Conservation (phyloP, 2,888 invertebrate species). For the Agrilus biguttatus region DNA sequence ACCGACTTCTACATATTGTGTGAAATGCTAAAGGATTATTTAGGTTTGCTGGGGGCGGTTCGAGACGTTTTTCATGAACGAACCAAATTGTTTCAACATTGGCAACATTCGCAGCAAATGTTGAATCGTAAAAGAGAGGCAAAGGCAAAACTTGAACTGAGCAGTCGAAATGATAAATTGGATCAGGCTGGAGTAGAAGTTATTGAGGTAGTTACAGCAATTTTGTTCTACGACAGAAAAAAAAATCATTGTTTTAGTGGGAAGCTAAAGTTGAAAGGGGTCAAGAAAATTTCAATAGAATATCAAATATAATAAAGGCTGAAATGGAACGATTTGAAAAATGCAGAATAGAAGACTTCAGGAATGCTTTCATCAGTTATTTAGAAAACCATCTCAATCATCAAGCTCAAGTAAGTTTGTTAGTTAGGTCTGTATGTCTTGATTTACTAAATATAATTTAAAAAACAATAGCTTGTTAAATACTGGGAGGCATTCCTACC, state of each 20-base stretch:
- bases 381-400: conserved; percentile 88
- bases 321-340: conserved; percentile 89
- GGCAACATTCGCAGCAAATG: conserved; percentile 94
- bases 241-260: conserved; percentile 47
- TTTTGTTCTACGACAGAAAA: background rate
- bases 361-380: conserved; percentile 77
- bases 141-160: conserved; percentile 82
- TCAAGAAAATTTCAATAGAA: conserved; percentile 90
- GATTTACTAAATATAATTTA: conserved; percentile 13
- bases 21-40: conserved; percentile 92
- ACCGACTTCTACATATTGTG: conserved; percentile 86
- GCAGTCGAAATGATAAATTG: conserved; percentile 78
- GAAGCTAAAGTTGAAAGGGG: conserved; percentile 93
- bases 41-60: conserved; percentile 80
- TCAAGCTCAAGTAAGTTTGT: conserved; percentile 67
- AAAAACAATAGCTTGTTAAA: conserved; percentile 55
- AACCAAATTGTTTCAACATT: conserved; percentile 83
- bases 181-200: conserved; percentile 84
- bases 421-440: conserved; percentile 1
- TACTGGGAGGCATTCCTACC: conserved; percentile 95
- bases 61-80: conserved; percentile 67
- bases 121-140: conserved; percentile 87
- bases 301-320: conserved; percentile 84
- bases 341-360: conserved; percentile 78
- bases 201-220: conserved; percentile 52